Evolutionary conservation across 2,113 vertebrate genomes (phyloP), one percentile per base, ranked within the genome.

Genomic region (Bubo blakistoni): DNA sequence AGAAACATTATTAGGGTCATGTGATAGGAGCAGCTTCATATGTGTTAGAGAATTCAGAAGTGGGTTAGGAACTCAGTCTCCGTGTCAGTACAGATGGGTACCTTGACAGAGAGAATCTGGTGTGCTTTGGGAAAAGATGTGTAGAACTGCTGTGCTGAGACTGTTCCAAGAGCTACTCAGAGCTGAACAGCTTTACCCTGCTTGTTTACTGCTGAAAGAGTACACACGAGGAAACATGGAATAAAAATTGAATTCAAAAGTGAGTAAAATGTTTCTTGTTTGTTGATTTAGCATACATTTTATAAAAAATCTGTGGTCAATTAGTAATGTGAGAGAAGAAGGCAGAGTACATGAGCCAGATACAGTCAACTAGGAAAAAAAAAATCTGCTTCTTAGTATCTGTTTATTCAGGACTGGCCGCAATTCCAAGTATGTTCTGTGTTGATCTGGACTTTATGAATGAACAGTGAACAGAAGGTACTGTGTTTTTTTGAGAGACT

Each of bases 21-120:
- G 69, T 40, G 73, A 63, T 8, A 67, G 58, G 19, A 57, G 30
- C 19, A 86, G 18, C 58, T 85, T 87, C 0, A 0, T 81, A 8
- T 26, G 70, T 88, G 27, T 62, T 49, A n/a, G 22, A 59, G 44
- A 84, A 91, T 96, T 91, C 86, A 66, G 38, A 84, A 88, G 29
- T 91, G 74, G 71, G 49, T 96, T 96, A 95, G 80, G 74, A 78
- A 30, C 65, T 70, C 54, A 80, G 84, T 96, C 72, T 92, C 38
- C 4, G 1, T 91, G 79, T 58, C 86, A 51, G 72, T 82, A 59
- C 61, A 95, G 81, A 94, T 80, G 61, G 65, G 67, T 89, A 70
- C 70, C 79, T 91, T 0, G 21, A 69, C 40, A 87, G 58, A 49
- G 42, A 57, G 69, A 72, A 72, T 89, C 32, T 80, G 34, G 18